A percentile compares a stretch with the other conserved stretches of the same genome.
Conservation (phyloP, 64 coral and sea anemone species). For the Actinia equina region DNA sequence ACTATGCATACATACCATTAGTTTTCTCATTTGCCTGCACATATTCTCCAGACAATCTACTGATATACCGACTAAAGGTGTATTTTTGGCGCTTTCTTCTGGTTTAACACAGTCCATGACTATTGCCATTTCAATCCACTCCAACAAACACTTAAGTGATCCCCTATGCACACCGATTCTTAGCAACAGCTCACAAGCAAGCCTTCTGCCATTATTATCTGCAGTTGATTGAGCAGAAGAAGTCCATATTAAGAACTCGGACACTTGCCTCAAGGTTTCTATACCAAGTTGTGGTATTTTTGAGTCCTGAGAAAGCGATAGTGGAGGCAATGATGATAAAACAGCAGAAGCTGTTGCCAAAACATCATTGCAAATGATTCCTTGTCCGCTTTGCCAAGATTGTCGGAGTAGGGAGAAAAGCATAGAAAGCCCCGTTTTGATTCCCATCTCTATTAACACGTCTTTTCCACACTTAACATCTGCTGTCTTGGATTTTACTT, state of each 20-base stretch:
- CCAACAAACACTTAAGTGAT: constrained; percentile 57
- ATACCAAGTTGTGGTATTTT: constrained; percentile 71
- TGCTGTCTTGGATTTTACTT: constrained; percentile 9
- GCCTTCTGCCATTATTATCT: constrained; percentile 57
- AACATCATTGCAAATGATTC: constrained; percentile 75
- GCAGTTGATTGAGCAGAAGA: constrained; percentile 51
- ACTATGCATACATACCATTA: constrained; percentile 58
- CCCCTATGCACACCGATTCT: constrained; percentile 60
- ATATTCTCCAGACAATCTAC: constrained; percentile 55
- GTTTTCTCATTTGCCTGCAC: constrained; percentile 56
- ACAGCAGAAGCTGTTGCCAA: constrained; percentile 61
- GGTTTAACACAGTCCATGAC: neutral
- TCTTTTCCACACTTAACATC: constrained; percentile 51
- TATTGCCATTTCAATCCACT: constrained; percentile 76
- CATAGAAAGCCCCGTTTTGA: constrained; percentile 79
- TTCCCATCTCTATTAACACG: constrained; percentile 80
- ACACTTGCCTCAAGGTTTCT: constrained; percentile 64
- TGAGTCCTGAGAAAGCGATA: constrained; percentile 68
- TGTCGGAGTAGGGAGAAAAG: constrained; percentile 80
- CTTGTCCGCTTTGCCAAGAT: constrained; percentile 69
- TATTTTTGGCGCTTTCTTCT: neutral
- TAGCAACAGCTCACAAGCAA: constrained; percentile 63
- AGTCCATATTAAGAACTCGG: constrained; percentile 53
- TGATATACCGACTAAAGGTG: constrained; percentile 23
- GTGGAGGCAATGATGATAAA: constrained; percentile 61